Evolutionary conservation across 2,888 invertebrate species (phyloP), one percentile per base, ranked within the genome.

Genomic region (Tetrapedia diversipes): DNA sequence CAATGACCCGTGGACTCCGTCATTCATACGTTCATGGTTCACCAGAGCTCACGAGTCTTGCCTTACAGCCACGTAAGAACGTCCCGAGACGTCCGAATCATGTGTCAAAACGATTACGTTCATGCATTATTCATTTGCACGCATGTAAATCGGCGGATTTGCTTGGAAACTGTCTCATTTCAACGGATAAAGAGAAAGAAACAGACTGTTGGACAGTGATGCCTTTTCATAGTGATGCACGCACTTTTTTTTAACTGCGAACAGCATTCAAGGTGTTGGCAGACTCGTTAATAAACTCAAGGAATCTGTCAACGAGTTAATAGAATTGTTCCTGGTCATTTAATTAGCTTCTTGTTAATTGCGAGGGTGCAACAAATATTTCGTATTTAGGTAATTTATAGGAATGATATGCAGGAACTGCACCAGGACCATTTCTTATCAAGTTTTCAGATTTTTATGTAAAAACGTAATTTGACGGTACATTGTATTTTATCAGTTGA

Each of bases 51-150:
- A 39, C 63, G 41, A 54, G 32, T 53, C 19, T 39, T 43, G 39
- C 41, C 41, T 29, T 14, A 34, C 65, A 22, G 14, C 7, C 14
- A 3, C 32, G 54, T 29, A 39, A 27, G 22, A 16, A 56, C 41
- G 22, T 1, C 10, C 27, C n/a, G 24, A 39, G 16, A 24, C 37
- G 19, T 14, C 19, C 27, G 41, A 49, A 63, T 49, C 27, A 43
- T 37, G 19, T 41, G 29, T 27, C 39, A 22, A 60, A 22, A 4
- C 41, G 10, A 1, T 27, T 22, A 41, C 32, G 16, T n/a, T 34
- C 47, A 19, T 75, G 41, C 65, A 72, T 72, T 75, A 72, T 75
- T 75, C 41, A 66, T 72, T 16, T 34, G 16, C 47, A 8, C 22
- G 49, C 49, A 29, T 47, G 54, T 16, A 66, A 56, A 56, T 60